These are phyloP conservation scores for Betta splendens DNA, from an alignment of 2,797 vertebrate genomes.

Conservation along the genomic window DNA sequence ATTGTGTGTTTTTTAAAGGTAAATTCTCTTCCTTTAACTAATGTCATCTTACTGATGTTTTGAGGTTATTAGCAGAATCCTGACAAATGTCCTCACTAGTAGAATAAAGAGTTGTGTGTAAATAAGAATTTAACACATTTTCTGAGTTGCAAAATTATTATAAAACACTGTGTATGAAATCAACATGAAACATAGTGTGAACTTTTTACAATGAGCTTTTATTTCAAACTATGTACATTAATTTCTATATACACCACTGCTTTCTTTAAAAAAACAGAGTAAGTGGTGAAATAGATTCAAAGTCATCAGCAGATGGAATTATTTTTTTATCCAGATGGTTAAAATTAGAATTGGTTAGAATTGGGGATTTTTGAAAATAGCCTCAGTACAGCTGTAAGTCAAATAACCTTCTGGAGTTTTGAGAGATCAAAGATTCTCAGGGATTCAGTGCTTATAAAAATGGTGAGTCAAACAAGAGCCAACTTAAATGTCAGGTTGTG, in stretches of 20 bases:
- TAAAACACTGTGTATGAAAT: not conserved
- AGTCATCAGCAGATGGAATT: constrained; percentile 3
- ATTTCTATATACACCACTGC: too few species aligned
- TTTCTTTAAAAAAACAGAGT: not conserved
- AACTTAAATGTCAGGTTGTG: not conserved
- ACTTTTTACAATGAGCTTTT: too few species aligned
- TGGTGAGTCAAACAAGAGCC: not conserved
- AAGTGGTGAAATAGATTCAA: not conserved
- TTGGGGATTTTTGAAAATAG: constrained; percentile 1
- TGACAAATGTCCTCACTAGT: not conserved
- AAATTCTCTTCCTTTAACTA: not conserved
- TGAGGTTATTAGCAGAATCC: not conserved
- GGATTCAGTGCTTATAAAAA: not conserved
- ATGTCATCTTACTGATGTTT: not conserved
- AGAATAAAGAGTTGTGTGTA: too few species aligned
- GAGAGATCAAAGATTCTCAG: constrained; percentile 1
- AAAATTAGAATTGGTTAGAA: not conserved
- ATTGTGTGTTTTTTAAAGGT: not conserved
- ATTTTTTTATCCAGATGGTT: constrained; percentile 3
- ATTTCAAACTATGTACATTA: too few species aligned
- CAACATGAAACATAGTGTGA: too few species aligned
- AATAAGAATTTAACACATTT: not conserved
- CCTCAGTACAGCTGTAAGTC: constrained; percentile 4
- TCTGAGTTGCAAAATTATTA: too few species aligned
- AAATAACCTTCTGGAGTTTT: constrained; percentile 4